Conservation (phyloP, 2,888 invertebrate species). For the Drosophila ochracea region DNA sequence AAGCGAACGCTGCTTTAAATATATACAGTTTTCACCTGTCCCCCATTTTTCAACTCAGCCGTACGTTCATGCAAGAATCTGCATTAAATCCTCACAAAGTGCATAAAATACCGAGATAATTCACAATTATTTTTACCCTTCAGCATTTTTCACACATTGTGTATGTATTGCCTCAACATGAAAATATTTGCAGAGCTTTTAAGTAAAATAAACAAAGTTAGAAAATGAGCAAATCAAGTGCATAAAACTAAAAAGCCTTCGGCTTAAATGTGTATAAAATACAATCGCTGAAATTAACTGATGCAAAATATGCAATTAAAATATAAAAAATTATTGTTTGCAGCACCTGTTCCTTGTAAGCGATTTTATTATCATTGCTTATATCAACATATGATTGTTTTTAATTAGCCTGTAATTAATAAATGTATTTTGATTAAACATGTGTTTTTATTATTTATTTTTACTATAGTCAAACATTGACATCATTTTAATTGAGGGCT, state of each 20-base stretch:
- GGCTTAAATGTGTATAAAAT: too few species aligned
- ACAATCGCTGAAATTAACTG: background rate
- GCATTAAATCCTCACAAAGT: background rate
- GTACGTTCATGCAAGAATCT: background rate
- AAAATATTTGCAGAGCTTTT: slow-evolving; percentile 49
- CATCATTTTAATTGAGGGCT: background rate
- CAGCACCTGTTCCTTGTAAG: slow-evolving; percentile 9
- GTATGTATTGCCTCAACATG: background rate
- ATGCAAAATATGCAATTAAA: background rate
- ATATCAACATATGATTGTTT: slow-evolving; percentile 37
- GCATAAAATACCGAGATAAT: slow-evolving; percentile 38
- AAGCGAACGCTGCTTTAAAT: slow-evolving; percentile 1
- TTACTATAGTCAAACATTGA: slow-evolving; percentile 12
- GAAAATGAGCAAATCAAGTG: background rate
- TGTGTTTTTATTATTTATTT: slow-evolving; percentile 5
- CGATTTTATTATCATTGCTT: slow-evolving; percentile 7
- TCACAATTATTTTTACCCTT: slow-evolving; percentile 61
- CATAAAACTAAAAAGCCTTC: background rate
- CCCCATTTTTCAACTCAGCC: too few species aligned
- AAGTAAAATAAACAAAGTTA: slow-evolving; percentile 24
- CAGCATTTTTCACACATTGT: slow-evolving; percentile 50
- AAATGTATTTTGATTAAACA: slow-evolving; percentile 36
- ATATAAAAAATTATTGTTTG: background rate
- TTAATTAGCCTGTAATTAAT: slow-evolving; percentile 60
- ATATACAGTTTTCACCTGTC: background rate